Base-by-base conservation (phyloP, 2,888 invertebrate species). In the Itoplectis maculator region DNA sequence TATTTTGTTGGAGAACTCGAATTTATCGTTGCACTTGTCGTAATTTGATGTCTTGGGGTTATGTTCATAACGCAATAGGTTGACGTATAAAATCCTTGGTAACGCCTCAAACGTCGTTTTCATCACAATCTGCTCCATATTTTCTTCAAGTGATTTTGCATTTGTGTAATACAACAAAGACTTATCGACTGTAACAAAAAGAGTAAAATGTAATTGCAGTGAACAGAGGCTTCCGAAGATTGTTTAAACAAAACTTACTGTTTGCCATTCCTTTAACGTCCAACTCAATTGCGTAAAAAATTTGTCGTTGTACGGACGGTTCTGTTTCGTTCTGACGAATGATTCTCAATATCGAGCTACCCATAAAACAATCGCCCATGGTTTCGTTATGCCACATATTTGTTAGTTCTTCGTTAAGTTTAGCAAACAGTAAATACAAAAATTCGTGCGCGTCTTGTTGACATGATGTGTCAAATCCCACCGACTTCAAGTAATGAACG, bases 1-100 rank as follows among this genome's bases (percentile, higher is more conserved):
- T 23, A 65, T 35, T 65, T 65, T 65, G 45, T 42, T 20, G 65
- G 42, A 42, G 45, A 65, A 65, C 45, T 65, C 65, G 15, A 65
- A 65, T 65, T 45, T 23, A 45, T 65, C 65, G n/a, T 65, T 45
- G 37, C 65, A 65, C 45, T 65, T 65, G 23, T 65, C 65, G 23
- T 65, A 65, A 45, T 65, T 65, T 6, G 13, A 20, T 18, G 45
- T 65, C 23, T 45, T 23, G 13, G 65, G 20, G 45, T 65, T 65
- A 8, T 45, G n/a, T 23, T 45, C 42, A 23, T 65, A 45, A 45
- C 23, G 65, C 65, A 45, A 45, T 65, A 65, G 42, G 45, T 65
- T 18, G 13, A 63, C 42, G 11, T 45, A 65, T 23, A 65, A 45
- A 42, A 65, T 45, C 65, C 13, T 65, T 45, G 65, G 65, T 5